phyloP scores from a whole-genome alignment of 92 coral and sea anemone genomes.

The Phenganax marumi region DNA sequence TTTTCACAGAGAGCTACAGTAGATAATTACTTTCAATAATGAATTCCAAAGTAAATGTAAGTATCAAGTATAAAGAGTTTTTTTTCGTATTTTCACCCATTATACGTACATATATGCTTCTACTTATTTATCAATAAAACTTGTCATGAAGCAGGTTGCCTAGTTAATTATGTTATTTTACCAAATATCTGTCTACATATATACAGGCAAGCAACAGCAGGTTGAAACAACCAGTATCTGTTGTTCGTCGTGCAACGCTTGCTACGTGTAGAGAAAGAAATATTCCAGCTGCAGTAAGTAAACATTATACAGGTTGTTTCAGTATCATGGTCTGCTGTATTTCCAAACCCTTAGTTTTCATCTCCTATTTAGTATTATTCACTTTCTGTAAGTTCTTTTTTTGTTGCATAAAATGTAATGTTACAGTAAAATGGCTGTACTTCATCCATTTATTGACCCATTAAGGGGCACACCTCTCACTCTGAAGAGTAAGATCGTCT shows the following conservation, averaged over 20 bases:
- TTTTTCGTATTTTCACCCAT: too few relatives aligned
- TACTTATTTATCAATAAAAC: neutral
- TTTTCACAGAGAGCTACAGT: too few relatives aligned
- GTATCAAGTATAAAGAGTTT: neutral
- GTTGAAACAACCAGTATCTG: slow-evolving; percentile 5
- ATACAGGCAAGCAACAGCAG: slow-evolving; percentile 7
- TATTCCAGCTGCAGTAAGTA: neutral
- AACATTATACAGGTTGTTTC: neutral
- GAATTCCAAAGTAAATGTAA: slow-evolving; percentile 10
- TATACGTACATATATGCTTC: too few relatives aligned
- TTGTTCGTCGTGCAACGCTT: slow-evolving; percentile 27
- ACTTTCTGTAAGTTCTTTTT: too few relatives aligned
- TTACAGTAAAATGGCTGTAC: too few relatives aligned
- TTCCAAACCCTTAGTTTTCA: neutral
- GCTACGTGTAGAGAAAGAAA: slow-evolving; percentile 29
- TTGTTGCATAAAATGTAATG: too few relatives aligned
- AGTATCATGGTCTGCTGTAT: neutral
- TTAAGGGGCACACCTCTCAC: too few relatives aligned
- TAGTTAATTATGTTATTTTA: neutral
- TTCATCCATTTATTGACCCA: too few relatives aligned
- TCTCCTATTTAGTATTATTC: too few relatives aligned
- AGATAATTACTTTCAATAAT: neutral
- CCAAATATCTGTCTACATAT: neutral
- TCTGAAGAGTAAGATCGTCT: too few relatives aligned
- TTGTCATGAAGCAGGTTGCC: neutral